Evolutionary conservation across 1,140 invertebrate genomes (phyloP).

Genomic region (Dinothrombium tinctorium): DNA sequence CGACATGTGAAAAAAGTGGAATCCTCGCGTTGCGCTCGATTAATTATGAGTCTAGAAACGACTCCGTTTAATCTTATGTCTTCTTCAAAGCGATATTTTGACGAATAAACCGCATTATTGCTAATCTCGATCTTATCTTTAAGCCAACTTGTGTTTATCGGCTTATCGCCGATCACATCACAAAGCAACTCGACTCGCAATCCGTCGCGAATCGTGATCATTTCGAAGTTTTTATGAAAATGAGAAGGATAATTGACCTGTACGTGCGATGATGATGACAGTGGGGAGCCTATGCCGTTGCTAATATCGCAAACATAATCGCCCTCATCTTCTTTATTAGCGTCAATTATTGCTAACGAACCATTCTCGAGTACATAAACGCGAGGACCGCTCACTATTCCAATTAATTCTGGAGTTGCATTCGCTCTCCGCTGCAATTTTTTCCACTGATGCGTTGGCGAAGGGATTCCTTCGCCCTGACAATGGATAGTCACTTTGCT

Average conservation of each 20-base stretch:
- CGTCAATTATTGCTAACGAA: constrained; percentile 13
- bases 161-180: constrained; percentile 21
- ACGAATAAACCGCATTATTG: constrained; percentile 1
- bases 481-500: constrained; percentile 14
- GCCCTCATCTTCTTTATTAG: constrained; percentile 24
- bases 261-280: constrained; percentile 20
- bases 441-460: constrained; percentile 17
- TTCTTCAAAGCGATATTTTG: constrained; percentile 12
- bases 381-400: constrained; percentile 15
- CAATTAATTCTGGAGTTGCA: constrained; percentile 9
- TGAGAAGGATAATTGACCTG: constrained; percentile 32
- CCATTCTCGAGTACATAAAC: constrained; percentile 17
- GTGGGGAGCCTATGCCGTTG: constrained; percentile 52
- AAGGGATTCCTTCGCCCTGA: constrained; percentile 17
- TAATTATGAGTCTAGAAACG: constrained; percentile 19
- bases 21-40: constrained; percentile 20
- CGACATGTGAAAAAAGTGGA: constrained; percentile 24
- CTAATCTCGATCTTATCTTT: constrained; percentile 19
- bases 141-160: constrained; percentile 21
- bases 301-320: constrained; percentile 76
- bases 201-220: constrained; percentile 31
- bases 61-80: constrained; percentile 10
- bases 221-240: constrained; percentile 52
- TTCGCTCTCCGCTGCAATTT: constrained; percentile 9
- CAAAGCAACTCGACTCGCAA: constrained; percentile 18